A percentile compares a stretch with the other conserved stretches of the same genome.
Evolutionary conservation across 2,113 vertebrate species (phyloP).

Genomic region (Pollachius pollachius): DNA sequence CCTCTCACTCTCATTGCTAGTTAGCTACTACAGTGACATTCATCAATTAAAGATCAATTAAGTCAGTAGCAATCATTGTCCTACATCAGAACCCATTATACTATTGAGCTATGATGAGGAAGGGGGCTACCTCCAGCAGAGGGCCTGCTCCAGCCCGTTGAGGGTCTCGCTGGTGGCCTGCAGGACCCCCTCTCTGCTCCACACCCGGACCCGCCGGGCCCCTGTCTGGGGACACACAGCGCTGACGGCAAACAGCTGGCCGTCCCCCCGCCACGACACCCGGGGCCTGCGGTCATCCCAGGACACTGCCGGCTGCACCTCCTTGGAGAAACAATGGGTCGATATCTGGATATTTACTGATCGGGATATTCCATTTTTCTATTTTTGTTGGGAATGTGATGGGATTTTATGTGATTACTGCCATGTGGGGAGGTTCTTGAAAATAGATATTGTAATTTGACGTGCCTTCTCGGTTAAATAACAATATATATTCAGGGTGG

Average conservation of each 20-base stretch:
- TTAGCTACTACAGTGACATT: neutral
- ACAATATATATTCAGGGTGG: too few species aligned
- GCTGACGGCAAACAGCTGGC: constrained; percentile 91
- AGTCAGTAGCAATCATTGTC: too few species aligned
- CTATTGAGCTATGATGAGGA: neutral
- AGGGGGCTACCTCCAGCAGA: constrained; percentile 91
- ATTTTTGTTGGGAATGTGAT: too few species aligned
- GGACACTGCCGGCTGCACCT: constrained; percentile 70
- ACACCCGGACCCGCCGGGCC: constrained; percentile 65
- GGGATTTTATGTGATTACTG: too few species aligned
- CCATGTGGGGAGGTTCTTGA: too few species aligned
- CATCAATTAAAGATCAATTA: too few species aligned
- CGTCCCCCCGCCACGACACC: constrained; percentile 92
- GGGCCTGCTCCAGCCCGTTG: constrained; percentile 84
- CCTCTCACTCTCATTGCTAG: too few species aligned
- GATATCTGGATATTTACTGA: too few species aligned
- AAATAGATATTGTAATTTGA: too few species aligned
- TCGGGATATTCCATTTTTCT: too few species aligned
- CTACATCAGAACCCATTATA: too few species aligned
- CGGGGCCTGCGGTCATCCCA: constrained; percentile 85
- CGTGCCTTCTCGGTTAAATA: too few species aligned
- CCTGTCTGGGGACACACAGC: constrained; percentile 84
- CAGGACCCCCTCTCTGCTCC: constrained; percentile 82
- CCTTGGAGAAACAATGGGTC: constrained; percentile 58
- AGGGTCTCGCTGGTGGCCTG: constrained; percentile 91